phyloP scores from a whole-genome alignment of 2,888 invertebrate genomes.

The Hydrotaea diabolus region DNA sequence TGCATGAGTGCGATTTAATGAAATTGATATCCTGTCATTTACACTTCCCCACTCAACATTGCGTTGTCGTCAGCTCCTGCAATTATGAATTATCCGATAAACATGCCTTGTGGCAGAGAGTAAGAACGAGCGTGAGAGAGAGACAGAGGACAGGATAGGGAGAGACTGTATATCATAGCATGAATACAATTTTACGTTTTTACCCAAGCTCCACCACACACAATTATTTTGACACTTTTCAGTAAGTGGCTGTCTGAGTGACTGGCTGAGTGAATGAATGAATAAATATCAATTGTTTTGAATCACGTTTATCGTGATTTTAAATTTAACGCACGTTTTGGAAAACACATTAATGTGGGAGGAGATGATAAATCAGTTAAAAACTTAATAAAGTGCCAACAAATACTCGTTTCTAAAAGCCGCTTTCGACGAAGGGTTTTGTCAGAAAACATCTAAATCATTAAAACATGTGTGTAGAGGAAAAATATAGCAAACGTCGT shows the following conservation, averaged over 20 bases:
- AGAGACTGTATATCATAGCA: background rate
- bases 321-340: conserved; percentile 63
- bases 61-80: conserved; percentile 44
- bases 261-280: conserved; percentile 3
- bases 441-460: too few species aligned
- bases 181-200: background rate
- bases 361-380: conserved; percentile 34
- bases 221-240: conserved; percentile 19
- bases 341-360: conserved; percentile 48
- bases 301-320: conserved; percentile 66
- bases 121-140: background rate
- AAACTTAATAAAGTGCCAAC: background rate
- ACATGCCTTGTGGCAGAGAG: background rate
- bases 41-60: conserved; percentile 51
- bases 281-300: conserved; percentile 55
- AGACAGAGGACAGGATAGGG: background rate
- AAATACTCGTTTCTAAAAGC: too few species aligned
- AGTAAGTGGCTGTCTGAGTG: conserved; percentile 28
- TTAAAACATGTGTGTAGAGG: too few species aligned
- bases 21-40: conserved; percentile 66
- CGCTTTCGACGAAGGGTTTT: too few species aligned
- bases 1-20: conserved; percentile 44
- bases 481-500: too few species aligned
- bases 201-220: background rate
- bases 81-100: conserved; percentile 48